Percentiles rank a stretch among this genome's conserved stretches.
These are phyloP conservation scores for Ameiurus melas DNA, from an alignment of 2,113 vertebrate genomes.

Conservation along the genomic window DNA sequence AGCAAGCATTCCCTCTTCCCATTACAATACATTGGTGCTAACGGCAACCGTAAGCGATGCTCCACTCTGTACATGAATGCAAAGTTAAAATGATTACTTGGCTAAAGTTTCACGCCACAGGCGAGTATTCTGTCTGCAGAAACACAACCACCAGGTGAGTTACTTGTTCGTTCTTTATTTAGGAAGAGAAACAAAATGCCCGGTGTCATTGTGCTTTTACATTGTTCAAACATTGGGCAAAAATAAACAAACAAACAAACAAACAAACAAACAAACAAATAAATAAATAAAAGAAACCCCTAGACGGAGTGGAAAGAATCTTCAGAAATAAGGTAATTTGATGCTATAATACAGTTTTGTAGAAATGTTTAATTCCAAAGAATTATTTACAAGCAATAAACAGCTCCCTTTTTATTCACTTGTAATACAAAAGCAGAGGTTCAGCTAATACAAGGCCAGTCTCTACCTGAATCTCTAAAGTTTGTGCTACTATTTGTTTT, in stretches of 20 bases:
- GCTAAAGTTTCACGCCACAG: not conserved
- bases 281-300: conserved; percentile 17
- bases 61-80: not conserved
- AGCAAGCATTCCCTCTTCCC: not conserved
- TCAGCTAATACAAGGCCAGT: conserved; percentile 77
- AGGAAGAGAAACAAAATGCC: conserved; percentile 80
- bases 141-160: conserved; percentile 51
- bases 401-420: conserved; percentile 54
- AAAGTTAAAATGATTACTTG: not conserved
- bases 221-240: conserved; percentile 73
- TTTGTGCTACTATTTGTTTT: conserved; percentile 76
- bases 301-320: conserved; percentile 41
- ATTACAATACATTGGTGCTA: not conserved
- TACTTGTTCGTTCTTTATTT: conserved; percentile 74
- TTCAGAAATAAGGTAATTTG: conserved; percentile 70
- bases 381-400: conserved; percentile 76
- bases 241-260: conserved; percentile 34
- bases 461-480: conserved; percentile 83
- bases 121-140: conserved; percentile 1
- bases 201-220: conserved; percentile 83
- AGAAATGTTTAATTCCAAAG: conserved; percentile 77
- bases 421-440: conserved; percentile 75
- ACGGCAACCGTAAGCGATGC: not conserved
- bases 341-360: conserved; percentile 71
- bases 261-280: conserved; percentile 37